phyloP scores from a whole-genome alignment of 92 coral and sea anemone species.

The Phenganax subtilis region DNA sequence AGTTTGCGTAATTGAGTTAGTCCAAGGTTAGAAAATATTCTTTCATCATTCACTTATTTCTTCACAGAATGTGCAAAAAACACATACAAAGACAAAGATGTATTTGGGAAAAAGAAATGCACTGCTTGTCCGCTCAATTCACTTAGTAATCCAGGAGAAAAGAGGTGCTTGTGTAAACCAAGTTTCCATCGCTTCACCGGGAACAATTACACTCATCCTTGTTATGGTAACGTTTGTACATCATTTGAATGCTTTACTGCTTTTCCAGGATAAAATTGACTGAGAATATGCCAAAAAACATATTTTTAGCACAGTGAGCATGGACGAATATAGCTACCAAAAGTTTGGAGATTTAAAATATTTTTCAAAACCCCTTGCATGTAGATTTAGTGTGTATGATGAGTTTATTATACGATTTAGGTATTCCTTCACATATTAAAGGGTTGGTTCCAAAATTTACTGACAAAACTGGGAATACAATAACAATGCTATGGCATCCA shows the following conservation, averaged over 20 bases:
- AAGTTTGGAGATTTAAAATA: not conserved
- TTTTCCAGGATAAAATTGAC: not conserved
- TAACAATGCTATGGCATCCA: not conserved
- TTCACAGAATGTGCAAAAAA: constrained; percentile 53
- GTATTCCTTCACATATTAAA: not conserved
- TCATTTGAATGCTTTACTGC: not conserved
- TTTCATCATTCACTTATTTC: not conserved
- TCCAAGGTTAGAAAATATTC: too few species aligned
- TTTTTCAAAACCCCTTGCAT: not conserved
- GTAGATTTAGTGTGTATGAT: not conserved
- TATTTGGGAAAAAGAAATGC: constrained; percentile 51
- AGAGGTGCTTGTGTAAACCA: constrained; percentile 49
- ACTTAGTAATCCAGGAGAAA: constrained; percentile 32
- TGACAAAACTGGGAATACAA: not conserved
- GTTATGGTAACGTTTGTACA: constrained; percentile 31
- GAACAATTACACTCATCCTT: constrained; percentile 6
- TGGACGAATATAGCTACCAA: not conserved
- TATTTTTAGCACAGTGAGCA: too few species aligned
- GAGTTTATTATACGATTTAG: not conserved
- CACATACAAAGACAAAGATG: constrained; percentile 45
- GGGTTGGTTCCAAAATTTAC: not conserved
- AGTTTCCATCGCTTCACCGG: constrained; percentile 50
- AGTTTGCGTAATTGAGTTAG: not conserved
- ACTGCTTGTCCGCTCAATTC: constrained; percentile 56
- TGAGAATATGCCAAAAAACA: not conserved